phyloP scores from a whole-genome alignment of 1,140 invertebrate species.

The Elymnias hypermnestra region DNA sequence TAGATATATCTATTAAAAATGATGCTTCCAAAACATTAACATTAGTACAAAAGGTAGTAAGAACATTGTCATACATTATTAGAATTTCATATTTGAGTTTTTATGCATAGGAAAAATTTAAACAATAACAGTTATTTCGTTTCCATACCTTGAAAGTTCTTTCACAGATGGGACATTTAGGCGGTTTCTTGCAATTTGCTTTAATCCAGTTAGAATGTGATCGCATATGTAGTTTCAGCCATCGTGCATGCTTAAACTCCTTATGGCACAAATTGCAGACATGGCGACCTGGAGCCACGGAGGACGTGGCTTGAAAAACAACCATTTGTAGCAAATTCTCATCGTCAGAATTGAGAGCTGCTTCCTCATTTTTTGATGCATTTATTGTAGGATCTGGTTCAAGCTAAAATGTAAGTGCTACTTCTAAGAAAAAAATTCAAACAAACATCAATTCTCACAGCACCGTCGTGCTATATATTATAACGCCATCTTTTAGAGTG shows the following conservation, averaged over 20 bases:
- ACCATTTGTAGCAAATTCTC: slow-evolving; percentile 68
- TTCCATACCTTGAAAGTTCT: slow-evolving; percentile 71
- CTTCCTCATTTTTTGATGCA: slow-evolving; percentile 28
- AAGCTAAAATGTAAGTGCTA: slow-evolving; percentile 17
- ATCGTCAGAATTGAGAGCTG: slow-evolving; percentile 52
- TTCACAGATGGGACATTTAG: slow-evolving; percentile 77
- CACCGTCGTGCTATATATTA: too few species aligned
- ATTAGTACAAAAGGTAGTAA: too few species aligned
- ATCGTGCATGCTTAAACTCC: slow-evolving; percentile 77
- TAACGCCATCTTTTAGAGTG: too few species aligned
- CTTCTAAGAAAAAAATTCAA: too few species aligned
- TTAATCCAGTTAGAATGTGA: slow-evolving; percentile 78
- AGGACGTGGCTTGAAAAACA: slow-evolving; percentile 64
- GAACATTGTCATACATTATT: too few species aligned
- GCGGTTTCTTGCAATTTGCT: slow-evolving; percentile 79
- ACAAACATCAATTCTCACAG: too few species aligned
- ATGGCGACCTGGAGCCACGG: slow-evolving; percentile 70
- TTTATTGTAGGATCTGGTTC: slow-evolving; percentile 2
- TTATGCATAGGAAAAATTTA: too few species aligned
- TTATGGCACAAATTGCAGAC: slow-evolving; percentile 78
- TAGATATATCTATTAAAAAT: too few species aligned
- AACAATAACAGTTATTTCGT: too few species aligned
- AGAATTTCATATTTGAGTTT: too few species aligned
- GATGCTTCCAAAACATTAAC: too few species aligned
- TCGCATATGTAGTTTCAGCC: slow-evolving; percentile 77